phyloP scores from a whole-genome alignment of 2,797 vertebrate species.

The Enteromius trimaculatus region DNA sequence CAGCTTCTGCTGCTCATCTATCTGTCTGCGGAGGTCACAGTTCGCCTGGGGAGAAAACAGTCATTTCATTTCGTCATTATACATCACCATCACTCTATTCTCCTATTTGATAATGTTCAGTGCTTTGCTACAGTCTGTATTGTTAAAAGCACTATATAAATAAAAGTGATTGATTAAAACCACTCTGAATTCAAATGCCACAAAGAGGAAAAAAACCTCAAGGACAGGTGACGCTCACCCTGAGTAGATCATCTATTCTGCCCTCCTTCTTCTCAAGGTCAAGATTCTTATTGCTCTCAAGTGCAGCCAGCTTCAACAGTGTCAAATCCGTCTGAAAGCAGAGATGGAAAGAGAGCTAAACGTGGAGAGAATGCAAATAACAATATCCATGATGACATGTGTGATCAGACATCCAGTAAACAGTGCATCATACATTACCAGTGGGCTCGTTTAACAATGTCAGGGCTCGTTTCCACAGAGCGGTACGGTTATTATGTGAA shows the following conservation, averaged over 20 bases:
- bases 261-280: constrained; percentile 99
- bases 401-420: not conserved
- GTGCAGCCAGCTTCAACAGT: constrained; percentile 93
- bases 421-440: not conserved
- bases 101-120: no score
- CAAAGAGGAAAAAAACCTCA: not conserved
- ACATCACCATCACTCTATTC: no score
- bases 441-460: not conserved
- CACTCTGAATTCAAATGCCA: constrained; percentile 4
- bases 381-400: not conserved
- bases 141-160: no score
- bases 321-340: constrained; percentile 92
- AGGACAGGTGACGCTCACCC: constrained; percentile 80
- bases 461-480: no score
- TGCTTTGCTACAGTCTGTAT: no score
- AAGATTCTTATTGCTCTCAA: constrained; percentile 99
- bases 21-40: constrained; percentile 97
- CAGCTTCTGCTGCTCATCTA: constrained; percentile 98
- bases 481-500: no score
- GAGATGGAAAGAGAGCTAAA: not conserved
- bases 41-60: constrained; percentile 81
- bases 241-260: constrained; percentile 98
- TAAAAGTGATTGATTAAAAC: not conserved
- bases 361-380: not conserved
- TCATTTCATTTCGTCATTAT: no score